Base-by-base conservation (phyloP, 2,888 invertebrate genomes). In the Leptodirus hochenwartii region DNA sequence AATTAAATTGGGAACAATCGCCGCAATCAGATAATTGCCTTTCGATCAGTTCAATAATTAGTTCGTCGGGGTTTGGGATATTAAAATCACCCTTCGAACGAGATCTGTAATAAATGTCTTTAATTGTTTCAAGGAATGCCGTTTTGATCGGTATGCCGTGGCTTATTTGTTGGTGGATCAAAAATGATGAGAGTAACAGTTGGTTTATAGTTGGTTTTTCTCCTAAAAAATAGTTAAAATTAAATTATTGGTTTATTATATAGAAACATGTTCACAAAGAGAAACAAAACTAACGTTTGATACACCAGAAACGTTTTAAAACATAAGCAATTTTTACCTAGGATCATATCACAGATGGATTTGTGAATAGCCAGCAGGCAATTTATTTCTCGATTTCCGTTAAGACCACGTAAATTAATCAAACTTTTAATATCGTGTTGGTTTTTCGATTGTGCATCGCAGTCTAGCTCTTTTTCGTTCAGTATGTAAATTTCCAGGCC, bases 401-500 rank as follows among this genome's bases (percentile, higher is more conserved):
- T 10, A 8, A 20, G n/a, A 5, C 69, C 69, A 34, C 58, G 53
- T 22, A 53, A 47, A 36, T 55, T 50, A 1, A 71, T 51, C 36
- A 71, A 47, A 22, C 64, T 59, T 38, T 59, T 60, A 33, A 61
- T 47, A 44, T 72, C 71, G 14, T 54, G 44, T 20, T 44, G 35
- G 17, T 46, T 39, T 5, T 31, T 14, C 2, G 26, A 8, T n/a
- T 6, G 8, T 6, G 8, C n/a, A 4, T 34, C 28, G n/a, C n/a
- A n/a, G n/a, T n/a, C n/a, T n/a, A n/a, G n/a, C n/a, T n/a, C n/a
- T n/a, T 3, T 37, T 22, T 16, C 37, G 25, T 52, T 50, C 11
- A 58, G 47, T 32, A 80, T 48, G 47, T 56, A 80, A 43, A 98
- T 76, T 61, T 99, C 98, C 0, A 98, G 72, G 3, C 96, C 93